phyloP scores from a whole-genome alignment of 2,888 invertebrate species.

The Magallana nippona region DNA sequence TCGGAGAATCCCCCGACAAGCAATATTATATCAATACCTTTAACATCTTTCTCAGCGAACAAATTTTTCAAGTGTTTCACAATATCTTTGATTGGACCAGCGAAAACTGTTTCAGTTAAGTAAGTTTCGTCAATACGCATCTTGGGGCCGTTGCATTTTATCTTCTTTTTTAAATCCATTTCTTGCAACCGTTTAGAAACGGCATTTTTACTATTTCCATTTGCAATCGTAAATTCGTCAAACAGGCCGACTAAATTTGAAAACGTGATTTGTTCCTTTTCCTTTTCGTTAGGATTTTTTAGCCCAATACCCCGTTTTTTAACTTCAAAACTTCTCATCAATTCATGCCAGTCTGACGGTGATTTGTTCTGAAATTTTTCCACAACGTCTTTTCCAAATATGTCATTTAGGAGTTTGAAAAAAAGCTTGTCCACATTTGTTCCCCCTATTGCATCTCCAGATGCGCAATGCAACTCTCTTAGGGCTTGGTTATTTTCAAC shows the following conservation, averaged over 20 bases:
- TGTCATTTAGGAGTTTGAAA: constrained; percentile 7
- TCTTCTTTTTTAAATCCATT: neutral
- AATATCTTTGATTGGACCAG: constrained; percentile 28
- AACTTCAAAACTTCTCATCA: constrained; percentile 39
- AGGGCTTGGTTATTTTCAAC: neutral
- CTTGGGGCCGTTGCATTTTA: neutral
- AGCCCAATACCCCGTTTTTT: constrained; percentile 32
- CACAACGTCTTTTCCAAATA: constrained; percentile 28
- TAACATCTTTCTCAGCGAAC: constrained; percentile 19
- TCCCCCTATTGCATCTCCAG: constrained; percentile 40
- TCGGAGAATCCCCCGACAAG: constrained; percentile 58
- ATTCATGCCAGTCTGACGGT: constrained; percentile 36
- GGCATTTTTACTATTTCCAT: neutral
- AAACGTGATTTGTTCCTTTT: neutral
- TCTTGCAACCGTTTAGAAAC: neutral
- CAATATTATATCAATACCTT: constrained; percentile 45
- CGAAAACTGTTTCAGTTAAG: constrained; percentile 39
- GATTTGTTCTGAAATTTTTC: neutral
- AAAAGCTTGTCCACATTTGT: constrained; percentile 39
- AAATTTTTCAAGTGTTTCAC: constrained; percentile 42
- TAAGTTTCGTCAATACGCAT: neutral
- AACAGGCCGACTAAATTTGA: neutral
- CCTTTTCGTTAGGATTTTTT: neutral
- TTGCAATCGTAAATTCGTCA: neutral
- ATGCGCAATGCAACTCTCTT: constrained; percentile 15